Evolutionary conservation across 2,888 invertebrate species (phyloP), one percentile per base, ranked within the genome.

Genomic region (Mythimna albipuncta): DNA sequence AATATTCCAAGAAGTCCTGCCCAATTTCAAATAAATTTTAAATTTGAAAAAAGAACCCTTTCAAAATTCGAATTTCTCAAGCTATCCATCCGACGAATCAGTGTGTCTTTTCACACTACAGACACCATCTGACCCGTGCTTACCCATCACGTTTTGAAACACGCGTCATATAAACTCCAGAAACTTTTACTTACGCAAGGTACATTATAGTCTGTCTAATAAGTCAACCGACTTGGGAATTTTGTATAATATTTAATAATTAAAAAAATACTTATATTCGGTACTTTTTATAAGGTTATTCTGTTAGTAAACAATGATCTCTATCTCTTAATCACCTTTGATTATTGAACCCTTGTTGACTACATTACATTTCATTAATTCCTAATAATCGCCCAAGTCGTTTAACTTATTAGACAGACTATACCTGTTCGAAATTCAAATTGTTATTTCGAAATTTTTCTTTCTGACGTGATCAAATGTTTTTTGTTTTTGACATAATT

Each of bases 141-240:
- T 44, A 1, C 0, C 26, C 7, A n/a, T 65, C 80, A 83, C 75
- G 80, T 73, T 83, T 83, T 13, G 2, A 26, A 26, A 26, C 26
- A 26, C 26, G 26, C 26, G 26, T 26, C 26, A 26, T 26, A 26
- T 26, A 26, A 19, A 58, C 6, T 52, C 35, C 16, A 10, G 6
- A n/a, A 64, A 78, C 44, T 64, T 61, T n/a, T 21, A 6, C 64
- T 68, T 78, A 65, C 64, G 35, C 58, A 82, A 77, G 32, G 59
- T 63, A 54, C 47, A 32, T 61, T 64, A n/a, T n/a, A n/a, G n/a
- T n/a, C n/a, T n/a, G n/a, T n/a, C n/a, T n/a, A n/a, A n/a, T n/a
- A n/a, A n/a, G n/a, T n/a, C n/a, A n/a, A n/a, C n/a, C n/a, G n/a
- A n/a, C n/a, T n/a, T n/a, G n/a, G n/a, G n/a, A n/a, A n/a, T n/a